Evolutionary conservation across 2,113 vertebrate genomes (phyloP).

Genomic region (Hylia prasina): DNA sequence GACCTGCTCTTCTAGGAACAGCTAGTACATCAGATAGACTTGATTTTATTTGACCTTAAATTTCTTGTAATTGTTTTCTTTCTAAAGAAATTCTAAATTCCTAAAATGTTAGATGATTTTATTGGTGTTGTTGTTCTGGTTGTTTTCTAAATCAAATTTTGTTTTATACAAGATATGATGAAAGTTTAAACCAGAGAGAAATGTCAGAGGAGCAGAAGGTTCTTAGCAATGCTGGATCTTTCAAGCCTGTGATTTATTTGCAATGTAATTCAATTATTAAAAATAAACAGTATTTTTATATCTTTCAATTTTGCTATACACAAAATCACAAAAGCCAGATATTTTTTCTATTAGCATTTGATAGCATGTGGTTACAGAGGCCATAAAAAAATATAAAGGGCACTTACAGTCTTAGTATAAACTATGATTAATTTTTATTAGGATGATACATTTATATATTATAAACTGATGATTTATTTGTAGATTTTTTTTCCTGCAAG

Average conservation of each 20-base stretch:
- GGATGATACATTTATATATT: constrained; percentile 72
- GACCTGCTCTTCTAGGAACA: background rate
- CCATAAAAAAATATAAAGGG: constrained; percentile 43
- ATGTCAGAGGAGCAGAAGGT: background rate
- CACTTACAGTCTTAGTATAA: constrained; percentile 56
- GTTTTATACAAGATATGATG: background rate
- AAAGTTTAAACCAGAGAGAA: background rate
- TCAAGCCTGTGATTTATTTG: constrained; percentile 58
- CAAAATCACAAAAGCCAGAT: constrained; percentile 62
- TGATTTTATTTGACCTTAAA: background rate
- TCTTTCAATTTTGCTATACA: constrained; percentile 53
- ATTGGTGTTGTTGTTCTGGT: background rate
- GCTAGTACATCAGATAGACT: background rate
- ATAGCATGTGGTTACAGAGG: constrained; percentile 53
- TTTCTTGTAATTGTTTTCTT: background rate
- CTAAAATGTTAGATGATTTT: background rate
- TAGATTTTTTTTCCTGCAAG: constrained; percentile 75
- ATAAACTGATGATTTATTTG: constrained; percentile 78
- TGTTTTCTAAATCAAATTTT: background rate
- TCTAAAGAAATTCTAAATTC: background rate
- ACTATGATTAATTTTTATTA: constrained; percentile 74
- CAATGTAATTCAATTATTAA: constrained; percentile 69
- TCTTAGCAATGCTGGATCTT: constrained; percentile 7
- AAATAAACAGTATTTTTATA: constrained; percentile 65
- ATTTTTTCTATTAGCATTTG: constrained; percentile 60